Base-by-base conservation (phyloP, 2,888 invertebrate species). In the Thecophora atra region DNA sequence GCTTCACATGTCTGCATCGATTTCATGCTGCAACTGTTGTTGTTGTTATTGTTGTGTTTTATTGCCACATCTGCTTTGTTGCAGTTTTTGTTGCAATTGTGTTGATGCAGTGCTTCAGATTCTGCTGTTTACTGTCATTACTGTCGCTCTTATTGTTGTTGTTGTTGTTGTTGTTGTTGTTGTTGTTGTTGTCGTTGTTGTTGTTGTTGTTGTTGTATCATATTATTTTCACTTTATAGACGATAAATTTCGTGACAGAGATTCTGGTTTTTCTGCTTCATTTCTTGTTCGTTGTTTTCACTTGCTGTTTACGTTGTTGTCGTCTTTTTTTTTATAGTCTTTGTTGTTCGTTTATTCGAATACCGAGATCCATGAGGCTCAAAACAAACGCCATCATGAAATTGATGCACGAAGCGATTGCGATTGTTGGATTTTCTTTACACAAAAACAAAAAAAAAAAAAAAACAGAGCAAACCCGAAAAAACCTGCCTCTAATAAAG, bases 211-310 rank as follows among this genome's bases (percentile, higher is more conserved):
- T 58, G 26, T 26, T 24, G 58, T 58, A 24, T 58, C 15, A 24
- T 15, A 26, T 58, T 58, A 58, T 26, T 28, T 26, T 58, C 26
- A 58, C 26, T 24, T 58, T 58, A 58, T 17, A 26, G 11, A 58
- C 26, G 26, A 19, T 21, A 58, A 37, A 37, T 28, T 58, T 58
- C 26, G 28, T 24, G 6, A 28, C 58, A 24, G 15, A 13, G 24
- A 58, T 17, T 58, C 24, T 58, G 13, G 24, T 26, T 58, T 28
- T 58, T 26, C 54, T 3, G 54, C 3, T 21, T 11, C n/a, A 21
- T n/a, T 54, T 17, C 15, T 26, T 54, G 54, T 54, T 58, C 28
- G 58, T 24, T 28, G 58, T 17, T 47, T n/a, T 15, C 28, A 21
- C 26, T 58, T 58, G 24, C 24, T 28, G 15, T 17, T 56, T 3